Percentiles rank a stretch among this genome's conserved stretches.
These are phyloP conservation scores for Cygnus atratus DNA, from an alignment of 2,113 vertebrate species.

Conservation along the genomic window DNA sequence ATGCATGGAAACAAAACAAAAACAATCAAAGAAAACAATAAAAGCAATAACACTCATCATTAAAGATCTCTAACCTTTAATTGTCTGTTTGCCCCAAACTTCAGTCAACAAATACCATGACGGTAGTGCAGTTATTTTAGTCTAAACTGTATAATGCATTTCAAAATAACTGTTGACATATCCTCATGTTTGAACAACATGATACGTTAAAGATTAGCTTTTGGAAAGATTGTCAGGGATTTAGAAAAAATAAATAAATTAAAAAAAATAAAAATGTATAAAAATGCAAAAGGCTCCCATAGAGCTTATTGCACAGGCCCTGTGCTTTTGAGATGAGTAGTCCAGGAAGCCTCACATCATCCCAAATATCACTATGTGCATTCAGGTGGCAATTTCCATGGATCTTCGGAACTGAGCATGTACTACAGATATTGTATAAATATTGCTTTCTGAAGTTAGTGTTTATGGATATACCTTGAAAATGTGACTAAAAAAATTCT, in stretches of 20 bases:
- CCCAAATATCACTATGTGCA: neutral
- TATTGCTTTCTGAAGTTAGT: neutral
- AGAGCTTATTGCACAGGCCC: neutral
- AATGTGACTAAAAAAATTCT: neutral
- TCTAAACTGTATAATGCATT: neutral
- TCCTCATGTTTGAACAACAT: neutral
- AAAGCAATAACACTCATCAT: neutral
- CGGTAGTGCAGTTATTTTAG: neutral
- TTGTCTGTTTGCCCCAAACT: neutral
- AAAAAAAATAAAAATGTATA: too few relatives aligned
- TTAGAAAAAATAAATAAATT: neutral
- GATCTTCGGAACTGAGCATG: neutral
- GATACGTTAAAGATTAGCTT: neutral
- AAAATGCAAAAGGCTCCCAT: neutral
- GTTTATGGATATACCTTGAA: neutral
- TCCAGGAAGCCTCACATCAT: neutral
- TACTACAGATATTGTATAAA: neutral
- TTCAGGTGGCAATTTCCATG: neutral
- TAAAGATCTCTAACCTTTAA: neutral
- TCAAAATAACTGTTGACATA: neutral
- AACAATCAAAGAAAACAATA: neutral
- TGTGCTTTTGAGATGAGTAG: neutral
- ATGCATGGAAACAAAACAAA: neutral
- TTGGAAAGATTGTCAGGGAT: neutral
- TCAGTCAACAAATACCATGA: neutral